Percentiles rank a stretch among this genome's conserved stretches.
Conservation (phyloP, 2,113 vertebrate genomes). For the Eretmochelys imbricata region DNA sequence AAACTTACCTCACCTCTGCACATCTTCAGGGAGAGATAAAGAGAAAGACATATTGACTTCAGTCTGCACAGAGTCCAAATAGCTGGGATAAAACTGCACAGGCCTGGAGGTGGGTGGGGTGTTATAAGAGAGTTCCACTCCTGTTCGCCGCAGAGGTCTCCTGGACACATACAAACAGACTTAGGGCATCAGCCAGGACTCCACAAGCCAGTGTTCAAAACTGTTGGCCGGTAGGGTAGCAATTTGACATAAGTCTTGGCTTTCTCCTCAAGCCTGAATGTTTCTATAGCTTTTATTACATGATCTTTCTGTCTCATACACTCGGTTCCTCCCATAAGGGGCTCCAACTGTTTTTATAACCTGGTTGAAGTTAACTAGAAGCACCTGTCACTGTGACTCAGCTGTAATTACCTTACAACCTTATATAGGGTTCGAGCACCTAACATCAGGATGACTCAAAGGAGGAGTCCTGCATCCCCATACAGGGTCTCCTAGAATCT, state of each 20-base stretch:
- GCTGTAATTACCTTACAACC: background rate
- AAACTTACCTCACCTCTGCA: background rate
- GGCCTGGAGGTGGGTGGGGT: fast-evolving
- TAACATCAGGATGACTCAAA: background rate
- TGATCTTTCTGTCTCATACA: fast-evolving
- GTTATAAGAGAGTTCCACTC: background rate
- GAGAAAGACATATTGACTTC: background rate
- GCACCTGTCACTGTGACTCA: background rate
- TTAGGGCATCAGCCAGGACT: background rate
- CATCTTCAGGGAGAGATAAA: background rate
- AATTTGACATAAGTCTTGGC: background rate
- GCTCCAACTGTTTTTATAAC: background rate
- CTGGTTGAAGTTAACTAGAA: background rate
- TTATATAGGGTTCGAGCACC: background rate
- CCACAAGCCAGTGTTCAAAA: background rate
- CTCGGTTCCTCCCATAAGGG: fast-evolving
- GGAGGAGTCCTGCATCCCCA: background rate
- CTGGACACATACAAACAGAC: fast-evolving
- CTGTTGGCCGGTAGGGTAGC: fast-evolving
- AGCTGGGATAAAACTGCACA: background rate
- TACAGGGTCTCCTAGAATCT: background rate
- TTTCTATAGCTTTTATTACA: fast-evolving
- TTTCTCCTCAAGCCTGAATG: background rate
- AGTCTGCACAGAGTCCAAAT: background rate
- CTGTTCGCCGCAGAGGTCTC: background rate